A percentile compares a stretch with the other conserved stretches of the same genome.
Conservation (phyloP, 2,888 invertebrate genomes). For the Acronicta alni region DNA sequence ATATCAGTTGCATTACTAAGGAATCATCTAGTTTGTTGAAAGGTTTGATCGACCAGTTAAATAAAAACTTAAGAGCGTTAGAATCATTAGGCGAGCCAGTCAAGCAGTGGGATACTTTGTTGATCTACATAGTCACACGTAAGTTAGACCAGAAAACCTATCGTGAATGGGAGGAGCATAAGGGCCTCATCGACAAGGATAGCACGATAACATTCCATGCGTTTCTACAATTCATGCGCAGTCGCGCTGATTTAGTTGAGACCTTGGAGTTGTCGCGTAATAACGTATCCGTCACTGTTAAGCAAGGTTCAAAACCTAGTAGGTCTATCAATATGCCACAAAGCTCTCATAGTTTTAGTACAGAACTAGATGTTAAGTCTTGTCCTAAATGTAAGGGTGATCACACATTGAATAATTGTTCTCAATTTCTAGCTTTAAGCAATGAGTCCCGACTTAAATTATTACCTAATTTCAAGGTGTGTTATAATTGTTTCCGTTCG, state of each 20-base stretch:
- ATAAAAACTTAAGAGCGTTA: no score
- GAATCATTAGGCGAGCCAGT: no score
- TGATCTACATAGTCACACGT: slow-evolving; percentile 52
- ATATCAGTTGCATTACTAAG: no score
- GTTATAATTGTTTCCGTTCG: no score
- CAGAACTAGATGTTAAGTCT: no score
- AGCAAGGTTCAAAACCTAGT: no score
- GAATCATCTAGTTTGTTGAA: no score
- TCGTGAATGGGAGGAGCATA: slow-evolving; percentile 55
- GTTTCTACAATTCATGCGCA: slow-evolving; percentile 42
- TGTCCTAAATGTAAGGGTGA: no score
- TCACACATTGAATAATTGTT: slow-evolving; percentile 19
- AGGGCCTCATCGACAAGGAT: slow-evolving; percentile 27
- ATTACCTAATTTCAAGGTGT: neutral
- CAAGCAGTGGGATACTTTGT: slow-evolving; percentile 21
- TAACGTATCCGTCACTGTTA: no score
- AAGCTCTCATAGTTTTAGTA: no score
- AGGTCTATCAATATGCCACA: no score
- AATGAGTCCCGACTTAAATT: slow-evolving; percentile 36
- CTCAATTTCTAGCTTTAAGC: slow-evolving; percentile 38
- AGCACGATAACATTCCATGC: slow-evolving; percentile 23
- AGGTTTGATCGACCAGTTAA: no score
- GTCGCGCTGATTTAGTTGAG: slow-evolving; percentile 50
- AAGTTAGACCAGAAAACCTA: slow-evolving; percentile 51
- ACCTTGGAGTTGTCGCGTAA: slow-evolving; percentile 17